Conservation (phyloP, 2,113 vertebrate genomes). For the Actenoides hombroni region DNA sequence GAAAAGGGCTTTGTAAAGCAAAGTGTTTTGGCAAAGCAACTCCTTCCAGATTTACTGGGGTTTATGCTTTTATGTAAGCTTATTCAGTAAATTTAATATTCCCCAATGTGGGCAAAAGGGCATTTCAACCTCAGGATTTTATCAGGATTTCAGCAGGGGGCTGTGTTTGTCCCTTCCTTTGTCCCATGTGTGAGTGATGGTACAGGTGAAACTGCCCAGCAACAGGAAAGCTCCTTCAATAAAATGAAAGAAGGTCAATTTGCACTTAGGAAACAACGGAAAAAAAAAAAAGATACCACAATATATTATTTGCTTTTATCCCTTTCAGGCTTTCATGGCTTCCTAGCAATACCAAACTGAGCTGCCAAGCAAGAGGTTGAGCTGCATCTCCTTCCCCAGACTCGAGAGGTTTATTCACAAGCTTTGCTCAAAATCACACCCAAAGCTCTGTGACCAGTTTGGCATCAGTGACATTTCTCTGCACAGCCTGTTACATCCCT, state of each 20-base stretch:
- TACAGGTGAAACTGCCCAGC: not conserved
- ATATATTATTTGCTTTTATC: not conserved
- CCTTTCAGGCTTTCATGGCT: not conserved
- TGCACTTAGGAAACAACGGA: not conserved
- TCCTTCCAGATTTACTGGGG: not conserved
- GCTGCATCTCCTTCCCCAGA: not conserved
- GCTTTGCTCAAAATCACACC: not conserved
- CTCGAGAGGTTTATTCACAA: not conserved
- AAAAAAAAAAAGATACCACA: not conserved
- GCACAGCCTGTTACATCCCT: not conserved
- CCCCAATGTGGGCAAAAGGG: not conserved
- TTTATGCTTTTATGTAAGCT: not conserved
- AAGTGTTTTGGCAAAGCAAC: not conserved
- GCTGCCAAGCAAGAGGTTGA: not conserved
- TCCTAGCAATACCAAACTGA: not conserved
- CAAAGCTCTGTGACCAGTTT: not conserved
- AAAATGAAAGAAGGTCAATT: not conserved
- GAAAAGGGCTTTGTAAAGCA: not conserved
- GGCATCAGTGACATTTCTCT: not conserved
- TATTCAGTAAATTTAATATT: not conserved
- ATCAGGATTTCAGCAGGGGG: not conserved
- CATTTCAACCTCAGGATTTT: not conserved
- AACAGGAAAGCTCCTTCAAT: not conserved
- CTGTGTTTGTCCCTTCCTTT: not conserved
- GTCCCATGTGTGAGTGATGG: not conserved